Evolutionary conservation across 2,888 invertebrate species (phyloP), one percentile per base, ranked within the genome.

Genomic region (Platycheirus rosarum): DNA sequence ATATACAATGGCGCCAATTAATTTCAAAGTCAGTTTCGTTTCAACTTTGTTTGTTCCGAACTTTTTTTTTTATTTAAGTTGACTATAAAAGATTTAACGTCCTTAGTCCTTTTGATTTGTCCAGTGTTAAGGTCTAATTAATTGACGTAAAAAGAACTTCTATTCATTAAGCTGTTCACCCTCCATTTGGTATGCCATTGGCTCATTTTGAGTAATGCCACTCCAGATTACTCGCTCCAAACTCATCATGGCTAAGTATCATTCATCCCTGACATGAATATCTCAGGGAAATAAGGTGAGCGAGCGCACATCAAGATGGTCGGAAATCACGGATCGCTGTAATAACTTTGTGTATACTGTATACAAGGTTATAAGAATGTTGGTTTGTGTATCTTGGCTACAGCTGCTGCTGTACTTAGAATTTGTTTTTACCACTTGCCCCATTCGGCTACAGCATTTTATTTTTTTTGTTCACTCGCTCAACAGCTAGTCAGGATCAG

Each of bases 401-500:
- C 49, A 68, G 57, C 57, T 75, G 53, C 35, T 51, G 8, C 49
- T 51, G 32, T 35, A 42, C 60, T 60, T 37, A 16, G 49, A 57
- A 60, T 68, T 66, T 42, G 42, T 60, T 55, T 65, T 55, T 40
- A 55, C 55, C 29, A 60, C 57, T 46, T 40, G 32, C 66, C 18
- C 16, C 18, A 29, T 18, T 16, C 26, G 18, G 44, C 11, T 18
- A 23, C 53, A 32, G 20, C 51, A 62, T 76, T 69, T 63, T 63
- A 63, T 69, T 69, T 76, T 69, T 55, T 55, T n/a, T n/a, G n/a
- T n/a, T n/a, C n/a, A n/a, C n/a, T n/a, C 62, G 69, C 69, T 63
- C 53, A 40, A 69, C 62, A 32, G 46, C 16, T n/a, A n/a, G n/a
- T n/a, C n/a, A n/a, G n/a, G n/a, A n/a, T n/a, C n/a, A 37, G 62